Conservation (phyloP, 2,888 invertebrate genomes). For the Perizoma affinitatum region DNA sequence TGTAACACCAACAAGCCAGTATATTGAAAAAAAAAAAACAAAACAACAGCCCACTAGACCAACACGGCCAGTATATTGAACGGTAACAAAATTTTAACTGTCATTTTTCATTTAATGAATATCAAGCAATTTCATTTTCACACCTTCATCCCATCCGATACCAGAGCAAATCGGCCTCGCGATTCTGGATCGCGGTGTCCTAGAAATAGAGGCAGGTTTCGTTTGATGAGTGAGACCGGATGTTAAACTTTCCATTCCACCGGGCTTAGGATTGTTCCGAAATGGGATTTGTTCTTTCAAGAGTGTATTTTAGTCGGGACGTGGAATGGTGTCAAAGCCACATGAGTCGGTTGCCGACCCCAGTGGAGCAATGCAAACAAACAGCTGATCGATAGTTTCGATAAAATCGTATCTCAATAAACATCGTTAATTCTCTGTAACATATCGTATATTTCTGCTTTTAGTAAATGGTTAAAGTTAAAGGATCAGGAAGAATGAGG, state of each 20-base stretch:
- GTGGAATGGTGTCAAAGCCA: slow-evolving; percentile 69
- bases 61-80: slow-evolving; percentile 1
- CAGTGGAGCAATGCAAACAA: slow-evolving; percentile 47
- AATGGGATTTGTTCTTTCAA: slow-evolving; percentile 59
- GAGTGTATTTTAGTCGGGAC: slow-evolving; percentile 69
- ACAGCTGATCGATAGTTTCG: no score
- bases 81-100: neutral
- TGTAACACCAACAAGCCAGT: neutral
- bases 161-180: slow-evolving; percentile 6
- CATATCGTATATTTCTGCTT: no score
- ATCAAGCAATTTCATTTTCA: slow-evolving; percentile 8
- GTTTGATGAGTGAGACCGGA: slow-evolving; percentile 45
- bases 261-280: slow-evolving; percentile 56
- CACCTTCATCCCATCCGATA: slow-evolving; percentile 17
- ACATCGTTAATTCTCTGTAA: no score
- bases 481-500: no score
- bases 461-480: no score
- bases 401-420: no score
- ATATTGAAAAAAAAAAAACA: no score
- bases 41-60: no score
- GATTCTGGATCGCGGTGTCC: slow-evolving; percentile 1
- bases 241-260: slow-evolving; percentile 80
- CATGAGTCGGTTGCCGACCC: slow-evolving; percentile 71
- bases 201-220: slow-evolving; percentile 18
- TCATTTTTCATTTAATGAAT: slow-evolving; percentile 10